Percentiles rank a stretch among this genome's conserved stretches.
Conservation (phyloP, 2,797 vertebrate genomes). For the Trichosurus vulpecula region DNA sequence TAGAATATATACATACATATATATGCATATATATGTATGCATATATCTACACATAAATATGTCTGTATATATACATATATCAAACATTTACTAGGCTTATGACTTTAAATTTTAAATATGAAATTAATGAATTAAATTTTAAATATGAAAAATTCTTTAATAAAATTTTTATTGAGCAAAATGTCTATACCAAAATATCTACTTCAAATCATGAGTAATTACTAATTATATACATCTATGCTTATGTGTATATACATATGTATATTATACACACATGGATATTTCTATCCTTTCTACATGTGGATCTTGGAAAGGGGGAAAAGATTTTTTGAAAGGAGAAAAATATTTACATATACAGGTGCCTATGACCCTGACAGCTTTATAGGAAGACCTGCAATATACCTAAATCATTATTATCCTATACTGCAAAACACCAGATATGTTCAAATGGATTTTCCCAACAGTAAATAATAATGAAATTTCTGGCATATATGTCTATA, state of each 20-base stretch:
- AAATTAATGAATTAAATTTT: background rate
- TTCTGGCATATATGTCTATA: background rate
- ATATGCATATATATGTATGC: background rate
- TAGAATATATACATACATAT: background rate
- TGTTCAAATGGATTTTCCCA: conserved; percentile 5
- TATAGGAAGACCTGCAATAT: background rate
- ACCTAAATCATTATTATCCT: background rate
- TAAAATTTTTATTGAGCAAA: background rate
- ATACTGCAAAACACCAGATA: background rate
- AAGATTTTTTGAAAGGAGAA: background rate
- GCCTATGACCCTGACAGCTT: background rate
- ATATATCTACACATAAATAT: no score
- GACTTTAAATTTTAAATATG: background rate
- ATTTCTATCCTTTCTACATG: background rate
- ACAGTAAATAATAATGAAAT: background rate
- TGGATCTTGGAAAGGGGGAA: background rate
- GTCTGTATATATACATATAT: background rate
- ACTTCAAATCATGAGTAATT: background rate
- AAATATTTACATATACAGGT: background rate
- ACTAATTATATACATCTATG: background rate
- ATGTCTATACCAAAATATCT: background rate
- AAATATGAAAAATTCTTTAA: background rate
- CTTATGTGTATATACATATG: background rate
- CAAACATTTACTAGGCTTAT: background rate
- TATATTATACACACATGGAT: no score